Conservation (phyloP, 2,888 invertebrate species). For the Lampropteryx suffumata region DNA sequence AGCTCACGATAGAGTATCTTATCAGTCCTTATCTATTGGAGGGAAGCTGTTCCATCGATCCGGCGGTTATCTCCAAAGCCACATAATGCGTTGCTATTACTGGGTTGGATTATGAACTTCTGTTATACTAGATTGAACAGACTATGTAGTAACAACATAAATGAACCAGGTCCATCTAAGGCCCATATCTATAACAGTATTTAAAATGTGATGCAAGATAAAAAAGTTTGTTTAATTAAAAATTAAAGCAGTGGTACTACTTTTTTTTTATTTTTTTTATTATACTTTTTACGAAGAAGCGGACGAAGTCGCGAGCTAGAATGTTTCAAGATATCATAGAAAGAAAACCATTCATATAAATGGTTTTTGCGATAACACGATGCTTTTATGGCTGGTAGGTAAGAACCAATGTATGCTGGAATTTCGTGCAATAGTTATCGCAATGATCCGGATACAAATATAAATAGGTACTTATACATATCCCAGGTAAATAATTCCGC, state of each 20-base stretch:
- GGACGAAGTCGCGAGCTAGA: too few species aligned
- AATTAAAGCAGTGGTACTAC: too few species aligned
- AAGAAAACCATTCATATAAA: too few species aligned
- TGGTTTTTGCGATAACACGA: slow-evolving; percentile 12
- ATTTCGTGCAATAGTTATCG: slow-evolving; percentile 16
- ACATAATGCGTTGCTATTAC: slow-evolving; percentile 17
- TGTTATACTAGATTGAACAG: neutral
- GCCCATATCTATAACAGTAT: too few species aligned
- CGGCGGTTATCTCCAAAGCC: slow-evolving; percentile 29
- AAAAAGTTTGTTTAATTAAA: too few species aligned
- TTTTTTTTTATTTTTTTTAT: too few species aligned
- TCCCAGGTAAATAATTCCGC: slow-evolving; percentile 28
- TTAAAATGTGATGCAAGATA: too few species aligned
- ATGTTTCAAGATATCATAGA: neutral
- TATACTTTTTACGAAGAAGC: too few species aligned
- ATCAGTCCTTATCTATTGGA: slow-evolving; percentile 61
- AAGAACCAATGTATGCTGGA: neutral
- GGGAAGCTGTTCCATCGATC: slow-evolving; percentile 67
- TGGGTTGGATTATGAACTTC: slow-evolving; percentile 6
- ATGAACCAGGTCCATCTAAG: too few species aligned
- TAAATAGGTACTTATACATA: neutral
- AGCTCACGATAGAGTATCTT: slow-evolving; percentile 69
- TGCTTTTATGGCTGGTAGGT: neutral
- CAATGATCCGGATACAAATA: slow-evolving; percentile 2
- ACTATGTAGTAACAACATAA: too few species aligned